A percentile compares a stretch with the other conserved stretches of the same genome.
These are phyloP conservation scores for Thaumetopoea pityocampa DNA, from an alignment of 1,140 invertebrate species.

Conservation along the genomic window DNA sequence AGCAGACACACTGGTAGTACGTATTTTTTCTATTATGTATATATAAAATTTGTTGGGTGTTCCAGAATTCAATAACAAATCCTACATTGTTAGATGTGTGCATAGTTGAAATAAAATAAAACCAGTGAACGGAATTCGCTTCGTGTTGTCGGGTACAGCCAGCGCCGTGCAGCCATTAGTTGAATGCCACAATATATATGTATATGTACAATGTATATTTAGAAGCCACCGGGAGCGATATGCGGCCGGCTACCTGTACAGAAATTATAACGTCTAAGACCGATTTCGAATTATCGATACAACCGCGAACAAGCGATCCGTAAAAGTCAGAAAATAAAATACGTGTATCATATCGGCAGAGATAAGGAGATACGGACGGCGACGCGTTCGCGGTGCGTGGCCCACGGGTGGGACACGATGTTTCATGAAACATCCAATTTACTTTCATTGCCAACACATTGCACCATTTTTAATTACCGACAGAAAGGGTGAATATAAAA, in stretches of 20 bases:
- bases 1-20: too few species aligned
- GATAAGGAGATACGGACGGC: conserved; percentile 69
- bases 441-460: conserved; percentile 63
- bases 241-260: conserved; percentile 28
- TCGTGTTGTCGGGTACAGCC: too few species aligned
- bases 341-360: conserved; percentile 65
- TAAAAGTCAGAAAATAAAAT: conserved; percentile 70
- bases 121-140: too few species aligned
- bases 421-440: conserved; percentile 70
- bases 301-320: conserved; percentile 61
- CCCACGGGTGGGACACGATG: conserved; percentile 65
- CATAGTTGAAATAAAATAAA: too few species aligned
- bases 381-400: conserved; percentile 51
- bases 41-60: too few species aligned
- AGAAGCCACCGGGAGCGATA: conserved; percentile 14
- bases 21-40: too few species aligned
- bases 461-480: conserved; percentile 61
- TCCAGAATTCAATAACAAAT: too few species aligned
- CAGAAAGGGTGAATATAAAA: conserved; percentile 42
- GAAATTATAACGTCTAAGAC: conserved; percentile 52
- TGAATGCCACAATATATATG: conserved; percentile 14
- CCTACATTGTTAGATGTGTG: too few species aligned
- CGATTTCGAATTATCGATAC: conserved; percentile 66
- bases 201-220: conserved; percentile 11
- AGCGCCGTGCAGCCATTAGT: conserved; percentile 9